Base-by-base conservation (phyloP, 1,140 invertebrate species). In the Drosophila insularis region DNA sequence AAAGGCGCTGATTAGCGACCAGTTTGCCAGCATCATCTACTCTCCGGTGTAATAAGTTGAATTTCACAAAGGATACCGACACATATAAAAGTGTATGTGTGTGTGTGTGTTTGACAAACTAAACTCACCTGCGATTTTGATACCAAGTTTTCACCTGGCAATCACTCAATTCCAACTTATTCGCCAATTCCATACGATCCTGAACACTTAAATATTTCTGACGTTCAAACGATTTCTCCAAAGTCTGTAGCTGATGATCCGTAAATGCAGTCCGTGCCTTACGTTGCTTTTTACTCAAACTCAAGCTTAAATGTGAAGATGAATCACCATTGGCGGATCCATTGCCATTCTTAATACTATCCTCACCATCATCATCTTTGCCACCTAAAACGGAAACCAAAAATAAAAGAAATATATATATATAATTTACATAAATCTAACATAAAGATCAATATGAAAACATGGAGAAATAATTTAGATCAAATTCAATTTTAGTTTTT, bases 71-170 rank as follows among this genome's bases (percentile, higher is more conserved):
- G 55, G 32, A 37, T 35, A 23, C 55, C 55, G 10, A 27, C 74
- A 71, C 11, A 27, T 6, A 27, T 6, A 35, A 0, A 35, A 32
- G 32, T 5, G 7, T 32, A 5, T 32, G 32, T 32, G 8, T 32
- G 1, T 32, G 8, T 32, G 32, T 10, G 8, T 32, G 1, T 32
- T 1, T 32, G 32, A 2, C 23, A 27, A 67, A 37, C 54, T 10
- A 4, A 21, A 74, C 81, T 87, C 75, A 86, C 82, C 81, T 96
- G 94, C 98, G 95, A 92, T 99, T 99, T 93, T 99, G 98, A 92
- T 99, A 99, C 98, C 98, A 99, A 66, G 98, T 99, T 93, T 99
- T 99, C 80, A 99, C 98, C 94, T 99, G 99, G n/a, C 98, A 99
- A 92, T 99, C 99, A 8, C 97, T 98, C 37, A 99, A 94, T 74